Evolutionary conservation across 2,888 invertebrate genomes (phyloP).

Genomic region (Rhingia campestris): DNA sequence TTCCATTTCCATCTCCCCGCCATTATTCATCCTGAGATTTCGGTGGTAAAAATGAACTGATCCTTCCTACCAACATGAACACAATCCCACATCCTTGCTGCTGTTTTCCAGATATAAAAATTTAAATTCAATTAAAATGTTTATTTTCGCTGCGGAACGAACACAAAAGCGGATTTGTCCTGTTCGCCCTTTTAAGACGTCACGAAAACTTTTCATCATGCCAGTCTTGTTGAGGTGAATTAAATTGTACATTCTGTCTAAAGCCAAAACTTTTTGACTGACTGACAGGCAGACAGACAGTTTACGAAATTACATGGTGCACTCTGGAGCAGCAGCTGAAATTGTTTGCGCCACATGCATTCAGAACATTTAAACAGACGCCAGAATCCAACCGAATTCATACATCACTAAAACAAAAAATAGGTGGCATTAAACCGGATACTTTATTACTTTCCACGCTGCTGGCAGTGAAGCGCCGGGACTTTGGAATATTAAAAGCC

Average conservation of each 20-base stretch:
- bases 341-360: slow-evolving; percentile 13
- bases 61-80: neutral
- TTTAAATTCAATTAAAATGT: slow-evolving; percentile 48
- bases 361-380: slow-evolving; percentile 38
- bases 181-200: slow-evolving; percentile 12
- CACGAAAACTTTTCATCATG: slow-evolving; percentile 8
- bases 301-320: neutral
- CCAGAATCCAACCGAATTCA: slow-evolving; percentile 18
- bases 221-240: slow-evolving; percentile 10
- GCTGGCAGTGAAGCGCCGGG: neutral
- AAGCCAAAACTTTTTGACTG: neutral
- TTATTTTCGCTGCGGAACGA: neutral
- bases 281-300: slow-evolving; percentile 9
- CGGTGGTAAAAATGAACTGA: slow-evolving; percentile 11
- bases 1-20: too few species aligned
- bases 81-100: too few species aligned
- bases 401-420: neutral
- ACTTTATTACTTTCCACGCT: neutral
- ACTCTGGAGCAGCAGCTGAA: neutral
- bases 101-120: slow-evolving; percentile 13
- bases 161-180: neutral
- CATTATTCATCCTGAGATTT: too few species aligned
- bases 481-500: slow-evolving; percentile 38
- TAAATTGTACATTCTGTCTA: slow-evolving; percentile 3
- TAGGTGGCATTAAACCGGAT: neutral